Percentiles rank a stretch among this genome's conserved stretches.
These are phyloP conservation scores for Oconnorella tubifera DNA, from an alignment of 2,888 invertebrate species.

Conservation along the genomic window DNA sequence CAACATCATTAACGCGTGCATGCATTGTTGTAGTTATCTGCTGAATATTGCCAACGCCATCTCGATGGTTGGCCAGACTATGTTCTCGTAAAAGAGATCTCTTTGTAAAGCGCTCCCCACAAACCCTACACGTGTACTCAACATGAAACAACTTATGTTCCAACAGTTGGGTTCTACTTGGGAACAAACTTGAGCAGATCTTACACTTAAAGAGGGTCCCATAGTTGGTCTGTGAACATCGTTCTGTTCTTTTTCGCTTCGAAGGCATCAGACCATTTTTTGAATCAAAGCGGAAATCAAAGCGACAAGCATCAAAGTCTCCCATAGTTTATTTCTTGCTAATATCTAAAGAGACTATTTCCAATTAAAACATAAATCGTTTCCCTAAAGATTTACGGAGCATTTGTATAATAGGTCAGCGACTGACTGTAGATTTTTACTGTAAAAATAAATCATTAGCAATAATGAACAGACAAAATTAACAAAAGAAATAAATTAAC, in stretches of 20 bases:
- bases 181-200: conserved; percentile 30
- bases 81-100: background rate
- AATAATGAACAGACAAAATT: no score
- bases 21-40: no score
- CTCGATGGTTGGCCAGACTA: background rate
- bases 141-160: conserved; percentile 26
- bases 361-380: no score
- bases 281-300: conserved; percentile 36
- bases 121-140: conserved; percentile 22
- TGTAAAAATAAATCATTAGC: no score
- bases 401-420: no score
- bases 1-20: no score
- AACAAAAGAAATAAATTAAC: no score
- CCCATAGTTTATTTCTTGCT: conserved; percentile 20
- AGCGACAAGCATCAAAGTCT: conserved; percentile 36
- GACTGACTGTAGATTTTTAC: no score
- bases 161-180: conserved; percentile 29
- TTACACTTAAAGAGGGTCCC: conserved; percentile 37
- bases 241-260: conserved; percentile 23
- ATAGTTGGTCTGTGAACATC: conserved; percentile 18
- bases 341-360: no score
- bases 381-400: no score
- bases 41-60: no score
- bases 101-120: conserved; percentile 16
- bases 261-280: conserved; percentile 38